Evolutionary conservation across 2,888 invertebrate genomes (phyloP), one percentile per base, ranked within the genome.

Genomic region (Acronicta leporina): DNA sequence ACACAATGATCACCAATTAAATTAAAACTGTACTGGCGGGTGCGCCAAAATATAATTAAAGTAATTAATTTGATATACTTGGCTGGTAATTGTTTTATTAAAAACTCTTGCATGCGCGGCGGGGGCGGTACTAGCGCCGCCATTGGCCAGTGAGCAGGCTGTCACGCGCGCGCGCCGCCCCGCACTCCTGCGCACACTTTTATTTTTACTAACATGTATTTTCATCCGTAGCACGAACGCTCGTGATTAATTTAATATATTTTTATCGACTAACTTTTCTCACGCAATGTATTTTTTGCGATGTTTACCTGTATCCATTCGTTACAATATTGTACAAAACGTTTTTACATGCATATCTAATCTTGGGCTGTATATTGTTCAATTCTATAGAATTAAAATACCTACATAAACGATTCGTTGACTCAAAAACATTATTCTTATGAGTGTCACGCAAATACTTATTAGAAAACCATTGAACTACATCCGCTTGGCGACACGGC

Each of bases 181-280:
- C 68, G 82, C 83, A 86, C 84, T 73, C 74, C 73, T 73, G 66
- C 75, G 56, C 74, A 78, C 65, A 70, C 81, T 84, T 84, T 84
- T 83, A 81, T 83, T 85, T 82, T 82, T 80, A 79, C 60, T 73
- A 80, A 83, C 80, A 82, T 79, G 84, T 85, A 86, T 86, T 85
- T 82, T 81, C 77, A 82, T 74, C 76, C 82, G 55, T 77, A 67
- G 75, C 87, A 87, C 87, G 90, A 88, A 86, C 84, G 73, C 71
- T 79, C 81, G 84, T 91, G 92, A 91, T 93, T 92, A 92, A 92
- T 92, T 91, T 88, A 90, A 91, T 91, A 91, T 89, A 90, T 89
- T 89, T 88, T 88, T 84, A 88, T 83, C 81, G 82, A 82, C 75
- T 80, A 83, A 80, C 83, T 85, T 84, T 81, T 86, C 88, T 88